Percentiles rank a stretch among this genome's conserved stretches.
Conservation (phyloP, 1,140 invertebrate genomes). For the Notospermus geniculatus region DNA sequence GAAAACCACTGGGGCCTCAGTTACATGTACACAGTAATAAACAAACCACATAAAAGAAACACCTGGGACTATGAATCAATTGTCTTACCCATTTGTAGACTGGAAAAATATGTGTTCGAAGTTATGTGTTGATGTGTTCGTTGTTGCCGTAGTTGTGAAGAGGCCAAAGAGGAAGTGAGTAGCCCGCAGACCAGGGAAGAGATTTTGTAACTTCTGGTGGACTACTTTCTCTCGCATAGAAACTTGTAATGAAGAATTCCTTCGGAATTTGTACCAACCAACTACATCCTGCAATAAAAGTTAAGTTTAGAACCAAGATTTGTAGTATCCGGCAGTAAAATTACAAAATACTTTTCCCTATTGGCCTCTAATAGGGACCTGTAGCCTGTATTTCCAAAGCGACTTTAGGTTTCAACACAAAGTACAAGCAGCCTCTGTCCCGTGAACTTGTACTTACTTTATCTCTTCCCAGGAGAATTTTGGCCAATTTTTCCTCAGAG, state of each 20-base stretch:
- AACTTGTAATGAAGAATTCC: slow-evolving; percentile 27
- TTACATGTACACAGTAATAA: too few relatives aligned
- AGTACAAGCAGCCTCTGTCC: too few relatives aligned
- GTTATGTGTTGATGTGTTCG: slow-evolving; percentile 27
- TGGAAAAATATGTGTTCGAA: slow-evolving; percentile 28
- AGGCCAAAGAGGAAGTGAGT: slow-evolving; percentile 30
- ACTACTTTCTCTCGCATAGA: slow-evolving; percentile 31
- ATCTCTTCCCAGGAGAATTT: not conserved
- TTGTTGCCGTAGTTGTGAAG: slow-evolving; percentile 17
- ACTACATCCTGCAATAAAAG: slow-evolving; percentile 32
- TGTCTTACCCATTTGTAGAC: slow-evolving; percentile 13
- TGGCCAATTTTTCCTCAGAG: not conserved
- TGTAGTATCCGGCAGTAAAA: too few relatives aligned
- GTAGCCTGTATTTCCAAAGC: too few relatives aligned
- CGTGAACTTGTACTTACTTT: too few relatives aligned
- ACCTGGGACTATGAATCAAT: too few relatives aligned
- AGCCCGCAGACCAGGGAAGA: slow-evolving; percentile 12
- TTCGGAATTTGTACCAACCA: slow-evolving; percentile 39
- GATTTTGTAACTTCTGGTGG: slow-evolving; percentile 22
- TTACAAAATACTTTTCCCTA: too few relatives aligned
- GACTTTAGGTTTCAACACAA: too few relatives aligned
- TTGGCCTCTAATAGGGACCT: too few relatives aligned
- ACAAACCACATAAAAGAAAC: too few relatives aligned
- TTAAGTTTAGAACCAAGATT: too few relatives aligned
- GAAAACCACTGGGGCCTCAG: too few relatives aligned